Evolutionary conservation across 2,113 vertebrate species (phyloP).

Genomic region (Chloropsis hardwickii): DNA sequence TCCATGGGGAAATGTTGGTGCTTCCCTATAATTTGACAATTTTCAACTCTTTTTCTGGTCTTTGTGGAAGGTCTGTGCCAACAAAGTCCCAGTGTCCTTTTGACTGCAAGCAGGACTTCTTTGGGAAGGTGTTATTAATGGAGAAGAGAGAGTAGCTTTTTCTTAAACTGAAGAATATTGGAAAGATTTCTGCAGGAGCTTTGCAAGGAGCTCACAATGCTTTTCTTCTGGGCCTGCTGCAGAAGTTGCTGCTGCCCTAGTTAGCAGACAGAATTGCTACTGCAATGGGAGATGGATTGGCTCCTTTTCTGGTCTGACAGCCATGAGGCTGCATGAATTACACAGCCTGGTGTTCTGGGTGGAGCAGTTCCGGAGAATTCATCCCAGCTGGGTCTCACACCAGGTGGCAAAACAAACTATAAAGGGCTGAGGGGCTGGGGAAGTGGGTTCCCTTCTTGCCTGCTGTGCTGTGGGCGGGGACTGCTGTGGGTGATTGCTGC

Average conservation of each 20-base stretch:
- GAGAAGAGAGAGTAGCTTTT: not conserved
- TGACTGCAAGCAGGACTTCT: not conserved
- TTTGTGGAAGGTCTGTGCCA: not conserved
- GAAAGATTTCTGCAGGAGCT: not conserved
- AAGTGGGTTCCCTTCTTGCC: rapidly evolving
- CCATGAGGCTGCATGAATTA: not conserved
- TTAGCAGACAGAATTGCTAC: not conserved
- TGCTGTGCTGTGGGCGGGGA: not conserved
- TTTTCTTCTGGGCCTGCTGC: not conserved
- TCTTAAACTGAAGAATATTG: not conserved
- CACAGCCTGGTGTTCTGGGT: not conserved
- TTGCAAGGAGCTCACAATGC: not conserved
- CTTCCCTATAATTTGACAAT: not conserved
- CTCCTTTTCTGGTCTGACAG: not conserved
- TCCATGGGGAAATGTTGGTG: not conserved
- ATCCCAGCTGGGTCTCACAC: slow-evolving; percentile 1
- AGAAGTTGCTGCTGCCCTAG: not conserved
- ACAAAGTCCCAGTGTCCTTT: not conserved
- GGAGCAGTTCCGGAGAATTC: not conserved
- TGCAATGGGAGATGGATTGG: not conserved
- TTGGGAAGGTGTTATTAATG: not conserved
- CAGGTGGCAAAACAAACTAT: slow-evolving; percentile 22
- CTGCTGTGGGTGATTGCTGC: not conserved
- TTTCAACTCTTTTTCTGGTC: not conserved
- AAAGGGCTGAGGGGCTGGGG: not conserved